Evolutionary conservation across 2,888 invertebrate genomes (phyloP), one percentile per base, ranked within the genome.

Genomic region (Stramonita haemastoma): DNA sequence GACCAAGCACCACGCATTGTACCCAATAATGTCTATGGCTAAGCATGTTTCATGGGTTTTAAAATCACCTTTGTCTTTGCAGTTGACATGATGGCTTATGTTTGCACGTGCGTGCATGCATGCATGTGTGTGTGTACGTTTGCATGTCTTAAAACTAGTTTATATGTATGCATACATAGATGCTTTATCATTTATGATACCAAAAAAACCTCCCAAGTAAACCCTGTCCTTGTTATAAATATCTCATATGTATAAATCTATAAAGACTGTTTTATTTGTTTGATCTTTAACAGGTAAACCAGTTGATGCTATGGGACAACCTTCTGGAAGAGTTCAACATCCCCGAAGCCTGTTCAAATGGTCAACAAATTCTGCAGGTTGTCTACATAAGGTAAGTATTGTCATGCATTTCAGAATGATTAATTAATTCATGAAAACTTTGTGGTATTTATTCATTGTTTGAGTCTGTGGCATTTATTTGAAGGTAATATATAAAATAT

Each of bases 271-370:
- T 73, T 22, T n/a, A 8, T n/a, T 22, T 73, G 29, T 73, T 11
- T 73, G 29, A 4, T 11, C 2, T 22, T 88, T 92, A 92, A 17
- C 96, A 98, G 98, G 98, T 98, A 86, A 98, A 98, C 96, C 97
- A 97, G 93, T 97, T 97, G 94, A 98, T 98, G 95, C 97, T 97
- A 92, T 99, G 99, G 99, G 97, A 98, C 92, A 97, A 97, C 91
- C 97, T 99, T 92, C 96, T 98, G 56, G 93, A 93, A 19, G 93
- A 94, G 81, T 94, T 96, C 91, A 91, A 93, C 86, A 91, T 99
- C 90, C 98, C 98, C 36, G 97, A 97, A 93, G 97, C 97, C 90
- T 98, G 99, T 96, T 97, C 98, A 89, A 99, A 99, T 97, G 98
- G 98, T 89, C 97, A 98, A 92, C 97, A 98, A 90, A 98, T 97